phyloP scores from a whole-genome alignment of 1,140 invertebrate species.

The Hypsibius dujardini region DNA sequence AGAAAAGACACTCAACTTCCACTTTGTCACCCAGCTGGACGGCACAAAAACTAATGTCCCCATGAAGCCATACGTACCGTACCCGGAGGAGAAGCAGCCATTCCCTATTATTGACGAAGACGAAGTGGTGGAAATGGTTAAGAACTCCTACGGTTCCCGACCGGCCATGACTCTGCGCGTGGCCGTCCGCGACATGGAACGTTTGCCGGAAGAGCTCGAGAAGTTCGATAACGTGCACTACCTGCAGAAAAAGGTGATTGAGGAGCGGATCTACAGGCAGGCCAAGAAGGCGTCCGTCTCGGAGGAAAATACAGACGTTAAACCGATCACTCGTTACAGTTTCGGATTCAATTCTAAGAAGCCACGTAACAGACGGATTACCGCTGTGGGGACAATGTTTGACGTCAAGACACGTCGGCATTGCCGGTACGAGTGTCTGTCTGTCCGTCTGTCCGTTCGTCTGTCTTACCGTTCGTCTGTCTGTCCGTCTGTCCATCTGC shows the following conservation, averaged over 20 bases:
- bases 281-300: background rate
- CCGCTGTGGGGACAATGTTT: background rate
- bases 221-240: slow-evolving; percentile 11
- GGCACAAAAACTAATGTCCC: background rate
- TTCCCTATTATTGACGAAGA: slow-evolving; percentile 1
- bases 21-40: background rate
- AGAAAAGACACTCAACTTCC: background rate
- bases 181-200: background rate
- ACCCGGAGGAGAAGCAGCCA: background rate
- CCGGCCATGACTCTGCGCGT: background rate
- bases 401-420: background rate
- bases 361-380: background rate
- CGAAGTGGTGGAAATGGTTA: slow-evolving; percentile 8
- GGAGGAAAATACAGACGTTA: background rate
- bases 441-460: too few species aligned
- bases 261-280: background rate
- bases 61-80: slow-evolving; percentile 5
- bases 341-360: background rate
- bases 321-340: background rate
- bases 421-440: background rate
- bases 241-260: background rate
- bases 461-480: too few species aligned
- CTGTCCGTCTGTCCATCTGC: too few species aligned
- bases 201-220: background rate
- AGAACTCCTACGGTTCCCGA: slow-evolving; percentile 3